phyloP scores from a whole-genome alignment of 1,140 invertebrate genomes.

The Drosophila quadrilineata region DNA sequence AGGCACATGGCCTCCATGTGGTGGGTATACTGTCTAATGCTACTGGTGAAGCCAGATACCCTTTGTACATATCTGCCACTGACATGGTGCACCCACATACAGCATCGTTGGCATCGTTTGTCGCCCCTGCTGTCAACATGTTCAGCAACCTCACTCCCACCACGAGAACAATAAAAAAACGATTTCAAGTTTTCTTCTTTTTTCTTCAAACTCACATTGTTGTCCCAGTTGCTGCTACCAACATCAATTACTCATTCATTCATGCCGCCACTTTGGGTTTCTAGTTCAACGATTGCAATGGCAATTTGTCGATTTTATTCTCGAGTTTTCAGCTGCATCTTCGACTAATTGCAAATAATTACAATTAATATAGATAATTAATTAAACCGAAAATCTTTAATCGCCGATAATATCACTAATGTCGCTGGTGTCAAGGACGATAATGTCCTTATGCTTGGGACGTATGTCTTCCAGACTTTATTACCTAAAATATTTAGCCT shows the following conservation, averaged over 20 bases:
- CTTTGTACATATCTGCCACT: constrained; percentile 28
- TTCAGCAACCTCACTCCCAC: constrained; percentile 43
- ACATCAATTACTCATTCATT: constrained; percentile 65
- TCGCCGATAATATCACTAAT: too few species aligned
- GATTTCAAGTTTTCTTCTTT: constrained; percentile 14
- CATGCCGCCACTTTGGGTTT: constrained; percentile 36
- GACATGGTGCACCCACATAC: constrained; percentile 52
- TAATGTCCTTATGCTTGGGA: too few species aligned
- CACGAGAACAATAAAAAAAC: constrained; percentile 63
- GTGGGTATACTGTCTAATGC: constrained; percentile 8
- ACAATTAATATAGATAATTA: constrained; percentile 37
- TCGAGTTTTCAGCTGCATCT: constrained; percentile 45
- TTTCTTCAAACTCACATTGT: constrained; percentile 3
- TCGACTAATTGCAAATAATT: constrained; percentile 35
- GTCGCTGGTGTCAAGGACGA: too few species aligned
- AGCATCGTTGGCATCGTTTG: constrained; percentile 26
- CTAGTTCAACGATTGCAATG: constrained; percentile 17
- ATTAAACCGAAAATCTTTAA: constrained; percentile 6
- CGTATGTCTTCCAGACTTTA: background rate
- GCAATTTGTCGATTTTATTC: constrained; percentile 66
- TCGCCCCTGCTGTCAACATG: constrained; percentile 65
- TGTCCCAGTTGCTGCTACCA: background rate
- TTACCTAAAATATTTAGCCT: background rate
- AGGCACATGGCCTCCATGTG: constrained; percentile 44
- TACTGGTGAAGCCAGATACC: constrained; percentile 52